Conservation (phyloP, 2,797 vertebrate species). For the Percopsis omiscomaycus region DNA sequence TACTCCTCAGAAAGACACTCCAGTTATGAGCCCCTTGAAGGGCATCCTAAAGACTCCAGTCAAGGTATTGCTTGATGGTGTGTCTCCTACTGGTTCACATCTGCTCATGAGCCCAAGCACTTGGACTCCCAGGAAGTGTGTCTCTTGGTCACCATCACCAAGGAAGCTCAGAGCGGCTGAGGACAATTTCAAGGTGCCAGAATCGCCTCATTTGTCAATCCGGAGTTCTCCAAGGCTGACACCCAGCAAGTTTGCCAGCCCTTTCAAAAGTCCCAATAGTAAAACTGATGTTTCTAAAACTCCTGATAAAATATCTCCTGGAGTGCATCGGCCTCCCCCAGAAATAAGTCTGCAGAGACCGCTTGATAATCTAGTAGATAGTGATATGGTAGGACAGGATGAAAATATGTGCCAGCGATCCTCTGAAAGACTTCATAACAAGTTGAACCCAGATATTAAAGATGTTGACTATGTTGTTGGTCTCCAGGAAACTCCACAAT, state of each 20-base stretch:
- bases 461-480: neutral
- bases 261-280: slow-evolving; percentile 37
- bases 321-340: slow-evolving; percentile 22
- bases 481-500: slow-evolving; percentile 14
- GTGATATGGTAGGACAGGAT: slow-evolving; percentile 17
- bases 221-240: slow-evolving; percentile 57
- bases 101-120: slow-evolving; percentile 50
- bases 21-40: slow-evolving; percentile 61
- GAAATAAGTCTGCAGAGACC: slow-evolving; percentile 11
- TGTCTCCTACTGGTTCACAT: slow-evolving; percentile 23
- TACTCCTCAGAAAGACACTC: slow-evolving; percentile 60
- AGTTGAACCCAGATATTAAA: slow-evolving; percentile 42
- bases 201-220: slow-evolving; percentile 53
- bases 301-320: slow-evolving; percentile 56
- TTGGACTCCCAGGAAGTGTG: slow-evolving; percentile 66
- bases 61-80: slow-evolving; percentile 45
- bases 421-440: slow-evolving; percentile 35
- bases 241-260: slow-evolving; percentile 42
- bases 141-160: slow-evolving; percentile 79
- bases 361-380: slow-evolving; percentile 8
- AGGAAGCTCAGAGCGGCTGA: slow-evolving; percentile 30
- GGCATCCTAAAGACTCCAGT: slow-evolving; percentile 75
- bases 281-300: slow-evolving; percentile 60
- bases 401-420: slow-evolving; percentile 24
- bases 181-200: slow-evolving; percentile 64